Evolutionary conservation across 2,888 invertebrate species (phyloP).

Genomic region (Therioaphis trifolii): DNA sequence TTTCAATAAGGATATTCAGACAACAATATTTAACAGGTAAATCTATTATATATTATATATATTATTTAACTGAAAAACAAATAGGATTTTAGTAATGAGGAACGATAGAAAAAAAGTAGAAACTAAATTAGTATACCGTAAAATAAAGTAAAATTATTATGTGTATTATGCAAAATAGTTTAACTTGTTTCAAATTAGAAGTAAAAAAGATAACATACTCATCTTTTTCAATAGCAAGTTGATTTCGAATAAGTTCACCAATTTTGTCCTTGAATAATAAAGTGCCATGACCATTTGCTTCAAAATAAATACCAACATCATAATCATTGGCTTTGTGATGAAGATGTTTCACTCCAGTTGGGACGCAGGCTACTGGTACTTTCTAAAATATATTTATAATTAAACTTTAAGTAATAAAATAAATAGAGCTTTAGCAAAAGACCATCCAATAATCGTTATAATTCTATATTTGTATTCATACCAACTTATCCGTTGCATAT

Average conservation of each 20-base stretch:
- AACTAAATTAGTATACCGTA: too few relatives aligned
- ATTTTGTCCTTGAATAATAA: conserved; percentile 78
- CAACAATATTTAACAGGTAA: too few relatives aligned
- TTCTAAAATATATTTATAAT: conserved; percentile 78
- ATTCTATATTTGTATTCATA: conserved; percentile 68
- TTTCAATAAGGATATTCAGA: neutral
- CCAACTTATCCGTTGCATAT: conserved; percentile 83
- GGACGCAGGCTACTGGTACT: conserved; percentile 89
- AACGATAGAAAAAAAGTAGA: too few relatives aligned
- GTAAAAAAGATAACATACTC: conserved; percentile 31
- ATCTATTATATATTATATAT: too few relatives aligned
- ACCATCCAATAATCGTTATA: too few relatives aligned
- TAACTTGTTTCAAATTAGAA: neutral
- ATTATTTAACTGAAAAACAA: too few relatives aligned
- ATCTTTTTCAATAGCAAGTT: conserved; percentile 34
- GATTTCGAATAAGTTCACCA: conserved; percentile 13
- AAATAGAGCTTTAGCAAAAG: too few relatives aligned
- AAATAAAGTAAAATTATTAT: too few relatives aligned
- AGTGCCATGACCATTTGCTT: conserved; percentile 99
- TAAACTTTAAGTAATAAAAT: too few relatives aligned
- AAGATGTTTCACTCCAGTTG: conserved; percentile 96
- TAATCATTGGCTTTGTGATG: conserved; percentile 90
- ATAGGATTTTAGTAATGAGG: too few relatives aligned
- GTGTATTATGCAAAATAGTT: too few relatives aligned
- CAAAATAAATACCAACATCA: conserved; percentile 98